Conservation (phyloP, 2,888 invertebrate species). For the Hyppa rectilinea region DNA sequence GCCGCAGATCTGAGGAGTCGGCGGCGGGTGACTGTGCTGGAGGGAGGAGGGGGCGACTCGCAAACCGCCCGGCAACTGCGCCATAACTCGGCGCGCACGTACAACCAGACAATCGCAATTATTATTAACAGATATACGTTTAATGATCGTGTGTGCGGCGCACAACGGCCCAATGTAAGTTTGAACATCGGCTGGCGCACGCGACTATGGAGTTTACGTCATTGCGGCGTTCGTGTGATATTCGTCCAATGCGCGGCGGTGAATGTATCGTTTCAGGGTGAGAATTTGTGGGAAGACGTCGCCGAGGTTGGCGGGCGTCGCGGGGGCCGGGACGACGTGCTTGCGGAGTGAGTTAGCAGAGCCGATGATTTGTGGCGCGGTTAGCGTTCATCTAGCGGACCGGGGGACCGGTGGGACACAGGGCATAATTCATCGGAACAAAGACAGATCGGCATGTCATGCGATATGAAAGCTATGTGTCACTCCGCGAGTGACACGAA, state of each 20-base stretch:
- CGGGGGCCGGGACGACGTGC: conserved; percentile 70
- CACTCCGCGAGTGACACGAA: conserved; percentile 69
- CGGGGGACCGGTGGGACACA: conserved; percentile 73
- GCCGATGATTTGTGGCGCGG: conserved; percentile 86
- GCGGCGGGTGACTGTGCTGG: conserved; percentile 67
- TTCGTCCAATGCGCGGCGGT: conserved; percentile 71
- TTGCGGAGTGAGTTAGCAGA: conserved; percentile 81
- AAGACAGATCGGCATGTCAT: conserved; percentile 73
- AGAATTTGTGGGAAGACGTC: conserved; percentile 79
- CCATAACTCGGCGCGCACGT: conserved; percentile 87
- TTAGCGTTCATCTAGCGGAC: conserved; percentile 83
- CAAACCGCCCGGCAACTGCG: conserved; percentile 84
- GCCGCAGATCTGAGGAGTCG: conserved; percentile 76
- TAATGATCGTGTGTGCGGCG: conserved; percentile 85
- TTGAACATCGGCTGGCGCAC: conserved; percentile 71
- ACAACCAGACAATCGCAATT: conserved; percentile 89
- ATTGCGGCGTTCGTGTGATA: conserved; percentile 76
- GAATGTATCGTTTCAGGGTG: conserved; percentile 78
- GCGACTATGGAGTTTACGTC: conserved; percentile 79
- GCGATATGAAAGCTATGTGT: conserved; percentile 73
- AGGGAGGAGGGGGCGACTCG: conserved; percentile 61
- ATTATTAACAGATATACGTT: conserved; percentile 89
- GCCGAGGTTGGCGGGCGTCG: conserved; percentile 62
- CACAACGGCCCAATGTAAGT: conserved; percentile 75
- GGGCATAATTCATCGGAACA: conserved; percentile 81